Conservation (phyloP, 2,888 invertebrate genomes). For the Frankliniella fusca region DNA sequence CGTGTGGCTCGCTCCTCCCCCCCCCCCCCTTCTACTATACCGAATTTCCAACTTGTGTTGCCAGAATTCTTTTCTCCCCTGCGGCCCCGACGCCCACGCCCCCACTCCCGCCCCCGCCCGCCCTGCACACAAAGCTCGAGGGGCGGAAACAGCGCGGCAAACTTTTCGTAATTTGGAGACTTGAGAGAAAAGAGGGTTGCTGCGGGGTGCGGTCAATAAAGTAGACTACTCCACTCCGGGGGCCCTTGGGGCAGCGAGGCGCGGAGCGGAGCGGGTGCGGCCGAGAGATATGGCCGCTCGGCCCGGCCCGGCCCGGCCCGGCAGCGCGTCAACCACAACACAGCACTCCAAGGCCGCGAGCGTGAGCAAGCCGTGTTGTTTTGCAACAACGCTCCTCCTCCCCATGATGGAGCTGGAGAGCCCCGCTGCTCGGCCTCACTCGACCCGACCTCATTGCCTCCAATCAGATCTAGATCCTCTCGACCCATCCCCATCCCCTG, state of each 20-base stretch:
- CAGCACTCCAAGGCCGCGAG: not conserved
- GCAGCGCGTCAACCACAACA: not conserved
- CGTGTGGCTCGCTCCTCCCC: too few species aligned
- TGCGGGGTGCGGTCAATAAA: slow-evolving; percentile 7
- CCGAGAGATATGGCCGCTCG: not conserved
- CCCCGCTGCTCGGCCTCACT: too few species aligned
- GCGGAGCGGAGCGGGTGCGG: not conserved
- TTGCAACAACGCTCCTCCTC: too few species aligned
- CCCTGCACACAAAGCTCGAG: not conserved
- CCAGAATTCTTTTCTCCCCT: not conserved
- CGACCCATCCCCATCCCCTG: too few species aligned
- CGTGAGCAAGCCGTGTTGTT: too few species aligned
- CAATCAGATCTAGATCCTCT: too few species aligned
- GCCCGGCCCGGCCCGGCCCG: not conserved
- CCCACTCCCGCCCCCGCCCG: not conserved
- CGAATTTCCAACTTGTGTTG: not conserved
- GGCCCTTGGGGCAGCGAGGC: not conserved
- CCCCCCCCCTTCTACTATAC: too few species aligned
- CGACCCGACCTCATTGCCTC: too few species aligned
- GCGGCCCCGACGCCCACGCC: not conserved
- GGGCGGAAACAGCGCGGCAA: not conserved
- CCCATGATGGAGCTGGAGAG: too few species aligned
- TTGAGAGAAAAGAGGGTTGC: not conserved
- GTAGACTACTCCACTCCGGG: not conserved
- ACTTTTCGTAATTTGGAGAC: slow-evolving; percentile 13